Evolutionary conservation across 2,888 invertebrate genomes (phyloP), one percentile per base, ranked within the genome.

Genomic region (Sceliomorpha sp.): DNA sequence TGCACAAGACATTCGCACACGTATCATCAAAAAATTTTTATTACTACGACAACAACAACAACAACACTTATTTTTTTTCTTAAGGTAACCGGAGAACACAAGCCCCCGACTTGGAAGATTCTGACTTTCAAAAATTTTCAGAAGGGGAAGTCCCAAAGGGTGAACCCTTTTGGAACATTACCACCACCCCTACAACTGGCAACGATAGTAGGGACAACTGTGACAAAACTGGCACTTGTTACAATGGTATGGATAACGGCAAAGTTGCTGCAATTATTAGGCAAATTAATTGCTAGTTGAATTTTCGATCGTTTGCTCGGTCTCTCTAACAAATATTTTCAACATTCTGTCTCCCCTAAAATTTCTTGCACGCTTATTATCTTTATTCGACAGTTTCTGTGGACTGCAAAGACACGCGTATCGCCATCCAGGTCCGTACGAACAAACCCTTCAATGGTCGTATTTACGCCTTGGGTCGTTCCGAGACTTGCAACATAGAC

Each of bases 381-480:
- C n/a, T n/a, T n/a, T n/a, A n/a, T n/a, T n/a, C n/a, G n/a, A n/a
- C 89, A 97, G 97, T 98, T 47, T 94, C 96, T 17, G 97, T 97
- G 0, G 95, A 96, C 87, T 98, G 97, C 90, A 97, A 97, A 89
- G 97, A 98, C 87, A 97, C 97, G 1, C 92, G 95, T 80, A 97
- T 98, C 80, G 96, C 97, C 2, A 95, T 98, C 0, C 96, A 96
- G 89, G 96, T 98, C 12, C 92, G 95, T 76, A 97, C 97, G 27
- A 97, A 97, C 89, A 96, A 96, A 83, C 96, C 96, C 13, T 98
- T 98, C 91, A 97, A 97, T 82, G 97, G 97, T 8, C 93, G 97
- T 68, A 96, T 98, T 86, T 98, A 98, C 88, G 97, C 97, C 12
- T 89, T 98, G 80, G 97, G 97, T 27, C 92, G 97, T 51, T 96